Evolutionary conservation across 2,113 vertebrate genomes (phyloP).

Genomic region (Boleophthalmus pectinirostris): DNA sequence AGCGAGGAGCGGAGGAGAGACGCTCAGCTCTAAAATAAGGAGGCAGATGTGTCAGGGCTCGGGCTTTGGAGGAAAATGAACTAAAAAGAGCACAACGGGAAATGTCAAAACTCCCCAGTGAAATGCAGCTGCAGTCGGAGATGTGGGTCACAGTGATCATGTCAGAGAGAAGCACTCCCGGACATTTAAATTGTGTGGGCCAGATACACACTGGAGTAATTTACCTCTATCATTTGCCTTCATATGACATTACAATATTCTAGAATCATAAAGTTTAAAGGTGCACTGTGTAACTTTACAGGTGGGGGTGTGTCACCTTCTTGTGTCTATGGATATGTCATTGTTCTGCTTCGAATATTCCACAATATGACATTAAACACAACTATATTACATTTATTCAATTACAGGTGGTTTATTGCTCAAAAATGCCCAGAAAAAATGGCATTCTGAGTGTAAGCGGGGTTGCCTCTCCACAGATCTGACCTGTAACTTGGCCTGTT

Average conservation of each 20-base stretch:
- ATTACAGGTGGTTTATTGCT: too few relatives aligned
- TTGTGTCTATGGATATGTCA: too few relatives aligned
- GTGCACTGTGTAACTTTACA: too few relatives aligned
- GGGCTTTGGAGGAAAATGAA: slow-evolving; percentile 46
- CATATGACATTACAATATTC: not conserved
- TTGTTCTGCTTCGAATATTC: too few relatives aligned
- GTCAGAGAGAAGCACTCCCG: slow-evolving; percentile 52
- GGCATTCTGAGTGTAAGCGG: too few relatives aligned
- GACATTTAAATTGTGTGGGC: slow-evolving; percentile 49
- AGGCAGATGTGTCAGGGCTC: slow-evolving; percentile 58
- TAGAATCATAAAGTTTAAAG: too few relatives aligned
- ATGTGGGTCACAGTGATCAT: slow-evolving; percentile 69
- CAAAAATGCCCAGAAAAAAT: too few relatives aligned
- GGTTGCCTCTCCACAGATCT: too few relatives aligned
- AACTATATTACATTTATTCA: too few relatives aligned
- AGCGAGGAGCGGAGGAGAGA: not conserved
- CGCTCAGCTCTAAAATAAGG: slow-evolving; percentile 62
- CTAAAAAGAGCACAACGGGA: slow-evolving; percentile 62
- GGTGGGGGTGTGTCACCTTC: too few relatives aligned
- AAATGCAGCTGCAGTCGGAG: slow-evolving; percentile 59
- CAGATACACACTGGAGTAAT: not conserved
- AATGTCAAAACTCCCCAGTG: slow-evolving; percentile 71
- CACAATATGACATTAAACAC: too few relatives aligned
- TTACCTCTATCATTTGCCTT: not conserved
- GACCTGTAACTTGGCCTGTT: too few relatives aligned